Conservation (phyloP, 1,140 invertebrate genomes). For the Plutomurus gul region DNA sequence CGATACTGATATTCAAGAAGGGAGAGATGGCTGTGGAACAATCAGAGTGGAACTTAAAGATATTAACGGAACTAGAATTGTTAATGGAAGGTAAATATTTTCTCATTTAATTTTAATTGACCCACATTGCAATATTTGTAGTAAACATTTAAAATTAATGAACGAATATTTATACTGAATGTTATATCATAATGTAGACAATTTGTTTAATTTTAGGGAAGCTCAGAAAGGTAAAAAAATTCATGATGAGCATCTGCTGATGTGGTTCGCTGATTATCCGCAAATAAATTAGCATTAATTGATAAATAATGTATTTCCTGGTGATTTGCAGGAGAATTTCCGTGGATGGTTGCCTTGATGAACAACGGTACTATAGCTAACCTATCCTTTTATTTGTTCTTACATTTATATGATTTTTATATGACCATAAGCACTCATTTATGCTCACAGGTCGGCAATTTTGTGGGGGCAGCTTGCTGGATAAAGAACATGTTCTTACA, state of each 20-base stretch:
- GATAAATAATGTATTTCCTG: not conserved
- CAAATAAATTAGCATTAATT: not conserved
- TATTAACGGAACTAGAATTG: not conserved
- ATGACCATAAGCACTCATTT: no score
- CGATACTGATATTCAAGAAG: not conserved
- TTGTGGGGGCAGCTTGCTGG: constrained; percentile 77
- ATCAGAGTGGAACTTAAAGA: not conserved
- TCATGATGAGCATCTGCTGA: not conserved
- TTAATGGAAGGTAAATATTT: not conserved
- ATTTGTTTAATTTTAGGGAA: not conserved
- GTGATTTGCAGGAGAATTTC: constrained; percentile 11
- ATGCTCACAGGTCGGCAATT: no score
- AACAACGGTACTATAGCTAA: not conserved
- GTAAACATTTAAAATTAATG: no score
- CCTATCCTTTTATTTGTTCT: no score
- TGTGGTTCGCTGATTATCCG: not conserved
- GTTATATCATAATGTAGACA: no score
- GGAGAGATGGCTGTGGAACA: not conserved
- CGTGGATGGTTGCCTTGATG: constrained; percentile 43
- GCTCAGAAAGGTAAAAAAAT: not conserved
- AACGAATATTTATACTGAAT: no score
- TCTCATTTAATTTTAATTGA: no score
- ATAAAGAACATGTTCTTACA: not conserved
- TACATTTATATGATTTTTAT: no score
- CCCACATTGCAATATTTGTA: no score